Conservation (phyloP, 2,797 vertebrate species). For the Ctenopoma kingsleyae region DNA sequence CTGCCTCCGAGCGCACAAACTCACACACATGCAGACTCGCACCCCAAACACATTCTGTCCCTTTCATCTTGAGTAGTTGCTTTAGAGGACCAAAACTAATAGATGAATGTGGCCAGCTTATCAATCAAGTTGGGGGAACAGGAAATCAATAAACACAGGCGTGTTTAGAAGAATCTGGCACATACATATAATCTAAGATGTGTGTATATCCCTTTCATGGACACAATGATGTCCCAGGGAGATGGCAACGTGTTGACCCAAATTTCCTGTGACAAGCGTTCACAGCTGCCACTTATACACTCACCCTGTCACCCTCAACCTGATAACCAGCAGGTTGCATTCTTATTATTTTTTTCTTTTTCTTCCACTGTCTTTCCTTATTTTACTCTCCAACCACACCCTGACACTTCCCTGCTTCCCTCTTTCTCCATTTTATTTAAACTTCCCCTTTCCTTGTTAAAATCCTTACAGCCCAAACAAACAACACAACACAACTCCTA, state of each 20-base stretch:
- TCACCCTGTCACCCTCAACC: conserved; percentile 46
- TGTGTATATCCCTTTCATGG: conserved; percentile 44
- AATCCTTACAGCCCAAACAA: conserved; percentile 1
- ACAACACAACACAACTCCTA: conserved; percentile 14
- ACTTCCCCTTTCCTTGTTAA: conserved; percentile 14
- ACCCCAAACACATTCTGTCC: conserved; percentile 29
- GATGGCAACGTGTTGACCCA: conserved; percentile 60
- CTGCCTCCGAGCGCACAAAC: conserved; percentile 60
- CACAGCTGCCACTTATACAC: conserved; percentile 72
- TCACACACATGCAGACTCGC: conserved; percentile 19
- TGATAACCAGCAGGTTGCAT: conserved; percentile 56
- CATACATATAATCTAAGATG: conserved; percentile 41
- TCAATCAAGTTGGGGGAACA: conserved; percentile 60
- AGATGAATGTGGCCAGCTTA: conserved; percentile 58
- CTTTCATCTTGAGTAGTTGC: conserved; percentile 62
- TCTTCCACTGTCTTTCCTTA: conserved; percentile 19
- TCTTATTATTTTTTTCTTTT: conserved; percentile 35
- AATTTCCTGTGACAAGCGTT: conserved; percentile 66
- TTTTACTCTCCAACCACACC: conserved; percentile 25
- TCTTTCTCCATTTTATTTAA: not conserved
- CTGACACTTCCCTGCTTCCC: conserved; percentile 12
- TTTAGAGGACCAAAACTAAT: conserved; percentile 61
- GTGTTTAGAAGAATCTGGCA: conserved; percentile 52
- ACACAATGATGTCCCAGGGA: conserved; percentile 42
- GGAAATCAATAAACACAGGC: conserved; percentile 63